A percentile compares a stretch with the other conserved stretches of the same genome.
phyloP scores from a whole-genome alignment of 2,113 vertebrate genomes.

The Oceanites oceanicus region DNA sequence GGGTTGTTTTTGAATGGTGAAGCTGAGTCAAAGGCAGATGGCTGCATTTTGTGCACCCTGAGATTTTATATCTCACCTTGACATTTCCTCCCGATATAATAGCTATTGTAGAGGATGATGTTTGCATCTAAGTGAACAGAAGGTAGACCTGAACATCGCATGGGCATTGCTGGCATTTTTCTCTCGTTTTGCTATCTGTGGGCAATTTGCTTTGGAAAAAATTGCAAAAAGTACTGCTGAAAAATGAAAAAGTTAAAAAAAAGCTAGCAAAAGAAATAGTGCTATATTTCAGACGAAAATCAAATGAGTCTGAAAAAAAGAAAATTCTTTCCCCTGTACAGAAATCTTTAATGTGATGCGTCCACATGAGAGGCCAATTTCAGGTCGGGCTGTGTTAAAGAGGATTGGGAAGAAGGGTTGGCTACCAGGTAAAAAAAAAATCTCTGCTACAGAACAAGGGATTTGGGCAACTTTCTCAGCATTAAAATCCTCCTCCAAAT shows the following conservation, averaged over 20 bases:
- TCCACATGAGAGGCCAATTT: neutral
- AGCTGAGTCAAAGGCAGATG: neutral
- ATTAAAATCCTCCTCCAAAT: neutral
- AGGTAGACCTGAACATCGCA: neutral
- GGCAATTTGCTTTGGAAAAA: neutral
- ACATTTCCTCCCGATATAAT: accelerated
- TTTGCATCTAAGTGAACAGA: neutral
- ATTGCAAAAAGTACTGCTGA: neutral
- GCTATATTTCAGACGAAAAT: neutral
- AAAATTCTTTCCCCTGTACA: neutral
- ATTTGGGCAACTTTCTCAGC: neutral
- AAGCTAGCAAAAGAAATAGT: neutral
- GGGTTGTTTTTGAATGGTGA: neutral
- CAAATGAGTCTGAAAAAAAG: neutral
- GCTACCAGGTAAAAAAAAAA: neutral
- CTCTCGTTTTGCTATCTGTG: neutral
- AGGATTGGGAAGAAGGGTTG: neutral
- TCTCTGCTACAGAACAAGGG: neutral
- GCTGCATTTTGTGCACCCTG: neutral
- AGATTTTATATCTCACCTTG: neutral
- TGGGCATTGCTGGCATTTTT: neutral
- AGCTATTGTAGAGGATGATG: neutral
- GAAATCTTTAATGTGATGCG: neutral
- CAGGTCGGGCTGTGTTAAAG: neutral
- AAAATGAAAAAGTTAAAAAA: neutral